phyloP scores from a whole-genome alignment of 2,888 invertebrate genomes.

The Pammene aurita region DNA sequence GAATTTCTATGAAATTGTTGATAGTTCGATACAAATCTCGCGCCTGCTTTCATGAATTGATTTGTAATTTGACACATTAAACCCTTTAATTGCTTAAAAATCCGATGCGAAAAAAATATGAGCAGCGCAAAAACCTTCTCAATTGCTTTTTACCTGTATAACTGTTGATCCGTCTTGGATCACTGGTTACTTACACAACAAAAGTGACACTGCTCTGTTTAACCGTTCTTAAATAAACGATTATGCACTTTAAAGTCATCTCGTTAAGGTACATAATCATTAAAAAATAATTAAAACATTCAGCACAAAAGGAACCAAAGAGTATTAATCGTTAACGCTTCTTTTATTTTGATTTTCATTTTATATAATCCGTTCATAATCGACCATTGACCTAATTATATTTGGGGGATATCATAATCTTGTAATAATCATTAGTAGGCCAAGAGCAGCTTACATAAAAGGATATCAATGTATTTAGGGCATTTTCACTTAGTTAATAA shows the following conservation, averaged over 20 bases:
- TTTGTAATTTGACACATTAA: neutral
- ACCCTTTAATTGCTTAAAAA: neutral
- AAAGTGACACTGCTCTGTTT: constrained; percentile 15
- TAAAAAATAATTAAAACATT: neutral
- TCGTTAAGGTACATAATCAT: neutral
- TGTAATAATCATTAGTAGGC: constrained; percentile 3
- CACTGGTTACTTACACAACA: constrained; percentile 33
- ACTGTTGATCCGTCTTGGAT: constrained; percentile 32
- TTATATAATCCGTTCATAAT: constrained; percentile 26
- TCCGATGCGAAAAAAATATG: neutral
- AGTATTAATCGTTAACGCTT: constrained; percentile 1
- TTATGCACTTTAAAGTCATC: neutral
- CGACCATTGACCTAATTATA: constrained; percentile 13
- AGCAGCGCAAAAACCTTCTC: constrained; percentile 27
- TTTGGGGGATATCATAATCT: constrained; percentile 3
- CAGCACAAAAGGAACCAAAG: neutral
- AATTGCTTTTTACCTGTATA: constrained; percentile 17
- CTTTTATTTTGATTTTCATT: constrained; percentile 25
- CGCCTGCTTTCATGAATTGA: no score
- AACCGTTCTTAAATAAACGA: neutral
- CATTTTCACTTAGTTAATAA: neutral
- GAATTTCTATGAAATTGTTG: no score
- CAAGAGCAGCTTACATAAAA: constrained; percentile 8
- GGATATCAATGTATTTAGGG: neutral
- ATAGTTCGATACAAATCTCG: no score